Base-by-base conservation (phyloP, 2,888 invertebrate species). In the Marasmarcha lunaedactyla region DNA sequence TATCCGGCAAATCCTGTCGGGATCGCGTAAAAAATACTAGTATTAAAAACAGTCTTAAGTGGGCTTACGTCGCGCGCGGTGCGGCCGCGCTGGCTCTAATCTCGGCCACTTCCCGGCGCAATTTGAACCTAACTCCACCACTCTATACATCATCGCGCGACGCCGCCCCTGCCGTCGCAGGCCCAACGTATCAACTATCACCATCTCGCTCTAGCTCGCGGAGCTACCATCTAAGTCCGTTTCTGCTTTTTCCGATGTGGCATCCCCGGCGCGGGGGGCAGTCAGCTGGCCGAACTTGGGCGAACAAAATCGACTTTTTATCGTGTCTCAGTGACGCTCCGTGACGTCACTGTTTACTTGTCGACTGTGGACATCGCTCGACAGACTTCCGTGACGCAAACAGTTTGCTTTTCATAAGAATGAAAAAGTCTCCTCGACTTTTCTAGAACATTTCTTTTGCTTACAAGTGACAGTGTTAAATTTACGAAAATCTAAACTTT, bases 41-140 rank as follows among this genome's bases (percentile, higher is more conserved):
- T 88, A 88, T 88, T 88, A 88, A 88, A 88, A 88, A 88, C 79
- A 83, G 88, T 87, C 87, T 88, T 88, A 88, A 87, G 83, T 83
- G 86, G 86, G 88, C 88, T 88, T 88, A 88, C 84, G 78, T 70
- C 73, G 20, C 4, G 3, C 85, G 85, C 83, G 79, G 77, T 84
- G 85, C 85, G 86, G 86, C 85, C 87, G 86, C 85, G 85, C 66
- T 71, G 71, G 71, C 87, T 86, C 86, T 88, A 88, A 88, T 88
- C 88, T 88, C 87, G 87, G 86, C 88, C 88, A 88, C 88, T 88
- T 88, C 87, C 88, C 88, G 87, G 77, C 88, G 86, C 88, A 88
- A 88, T 88, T 88, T 88, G 88, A 88, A 81, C 87, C 85, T 88
- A 88, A 88, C 88, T 88, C 88, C 86, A 85, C 86, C 85, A 87